Conservation (phyloP, 1,140 invertebrate species). For the Tetramorium simillimum region DNA sequence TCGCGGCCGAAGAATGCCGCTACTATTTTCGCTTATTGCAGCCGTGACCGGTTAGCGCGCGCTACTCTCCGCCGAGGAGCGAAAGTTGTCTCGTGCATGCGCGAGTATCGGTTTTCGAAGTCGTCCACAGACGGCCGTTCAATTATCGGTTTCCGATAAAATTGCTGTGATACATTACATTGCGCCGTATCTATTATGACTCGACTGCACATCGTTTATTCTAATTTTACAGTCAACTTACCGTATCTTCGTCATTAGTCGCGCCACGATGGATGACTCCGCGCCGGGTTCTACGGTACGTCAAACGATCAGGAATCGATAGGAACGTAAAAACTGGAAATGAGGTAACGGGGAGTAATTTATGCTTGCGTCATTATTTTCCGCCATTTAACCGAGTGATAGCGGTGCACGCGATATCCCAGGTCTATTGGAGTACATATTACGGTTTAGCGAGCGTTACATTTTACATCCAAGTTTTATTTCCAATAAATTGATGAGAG, state of each 20-base stretch:
- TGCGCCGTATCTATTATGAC: conserved; percentile 57
- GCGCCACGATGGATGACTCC: conserved; percentile 17
- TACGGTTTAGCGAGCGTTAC: background rate
- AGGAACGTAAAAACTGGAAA: background rate
- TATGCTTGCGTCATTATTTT: background rate
- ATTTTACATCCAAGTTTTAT: conserved; percentile 7
- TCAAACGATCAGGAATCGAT: conserved; percentile 23
- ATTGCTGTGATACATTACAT: conserved; percentile 55
- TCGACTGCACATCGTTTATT: conserved; percentile 54
- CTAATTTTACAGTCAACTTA: conserved; percentile 58
- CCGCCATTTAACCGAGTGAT: background rate
- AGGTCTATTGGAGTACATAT: background rate
- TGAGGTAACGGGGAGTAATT: background rate
- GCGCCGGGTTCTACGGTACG: background rate
- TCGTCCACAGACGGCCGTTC: conserved; percentile 53
- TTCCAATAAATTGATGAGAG: background rate
- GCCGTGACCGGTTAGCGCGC: conserved; percentile 35
- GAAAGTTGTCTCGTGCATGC: conserved; percentile 56
- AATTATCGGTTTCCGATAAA: conserved; percentile 61
- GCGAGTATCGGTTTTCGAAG: conserved; percentile 49
- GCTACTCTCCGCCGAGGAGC: conserved; percentile 1
- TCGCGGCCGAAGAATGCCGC: conserved; percentile 32
- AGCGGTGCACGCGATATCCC: background rate
- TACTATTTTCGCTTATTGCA: conserved; percentile 54
- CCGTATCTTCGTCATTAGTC: conserved; percentile 41